These are phyloP conservation scores for Siniperca chuatsi DNA, from an alignment of 2,113 vertebrate species.

Conservation along the genomic window DNA sequence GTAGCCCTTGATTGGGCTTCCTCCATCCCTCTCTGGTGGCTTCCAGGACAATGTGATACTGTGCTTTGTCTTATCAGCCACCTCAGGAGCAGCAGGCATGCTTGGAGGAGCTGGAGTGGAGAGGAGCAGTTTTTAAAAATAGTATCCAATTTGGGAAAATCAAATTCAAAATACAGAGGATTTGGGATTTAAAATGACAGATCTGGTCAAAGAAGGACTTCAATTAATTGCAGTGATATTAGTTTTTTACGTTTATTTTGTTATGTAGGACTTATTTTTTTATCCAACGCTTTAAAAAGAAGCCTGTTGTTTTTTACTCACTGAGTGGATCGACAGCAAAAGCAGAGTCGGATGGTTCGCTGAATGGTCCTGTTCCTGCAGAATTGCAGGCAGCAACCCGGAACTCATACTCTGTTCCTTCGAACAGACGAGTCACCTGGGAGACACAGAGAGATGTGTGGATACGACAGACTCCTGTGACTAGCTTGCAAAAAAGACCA, in stretches of 20 bases:
- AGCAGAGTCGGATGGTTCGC: conserved; percentile 93
- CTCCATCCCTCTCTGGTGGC: conserved; percentile 93
- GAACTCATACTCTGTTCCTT: conserved; percentile 96
- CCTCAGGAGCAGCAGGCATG: conserved; percentile 91
- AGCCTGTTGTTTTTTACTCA: conserved; percentile 82
- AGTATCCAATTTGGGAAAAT: background rate
- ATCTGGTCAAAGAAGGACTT: background rate
- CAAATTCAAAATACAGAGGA: background rate
- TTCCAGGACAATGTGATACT: conserved; percentile 93
- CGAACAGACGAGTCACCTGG: conserved; percentile 91
- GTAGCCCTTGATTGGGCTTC: conserved; percentile 97
- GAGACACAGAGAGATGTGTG: conserved; percentile 4
- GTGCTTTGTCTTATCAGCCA: conserved; percentile 94
- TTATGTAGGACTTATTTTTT: background rate
- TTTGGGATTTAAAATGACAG: background rate
- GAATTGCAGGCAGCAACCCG: conserved; percentile 94
- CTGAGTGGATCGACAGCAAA: conserved; percentile 93
- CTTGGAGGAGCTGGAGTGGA: conserved; percentile 89
- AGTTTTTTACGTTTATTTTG: background rate
- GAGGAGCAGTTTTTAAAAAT: background rate
- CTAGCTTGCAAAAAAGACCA: background rate
- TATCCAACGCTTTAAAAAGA: background rate
- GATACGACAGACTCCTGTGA: background rate
- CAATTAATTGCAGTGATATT: background rate
- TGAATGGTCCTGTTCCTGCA: conserved; percentile 94